Conservation (phyloP, 1,140 invertebrate species). For the Oncopeltus fasciatus region DNA sequence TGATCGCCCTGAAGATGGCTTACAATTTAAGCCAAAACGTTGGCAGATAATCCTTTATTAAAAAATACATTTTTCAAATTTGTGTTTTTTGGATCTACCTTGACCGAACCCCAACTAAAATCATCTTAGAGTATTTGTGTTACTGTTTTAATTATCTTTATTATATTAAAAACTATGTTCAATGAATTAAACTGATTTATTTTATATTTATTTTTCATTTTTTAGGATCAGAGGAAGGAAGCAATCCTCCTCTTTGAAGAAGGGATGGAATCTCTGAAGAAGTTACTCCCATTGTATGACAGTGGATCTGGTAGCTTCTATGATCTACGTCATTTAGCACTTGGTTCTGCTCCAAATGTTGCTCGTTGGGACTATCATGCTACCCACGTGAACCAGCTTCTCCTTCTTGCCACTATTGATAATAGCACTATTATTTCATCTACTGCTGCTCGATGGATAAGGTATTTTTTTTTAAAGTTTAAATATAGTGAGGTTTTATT, state of each 20-base stretch:
- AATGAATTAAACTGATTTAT: too few relatives aligned
- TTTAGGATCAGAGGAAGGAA: conserved; percentile 34
- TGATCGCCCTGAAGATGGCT: too few relatives aligned
- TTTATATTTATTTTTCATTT: conserved; percentile 24
- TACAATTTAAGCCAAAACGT: too few relatives aligned
- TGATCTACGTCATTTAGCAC: conserved; percentile 83
- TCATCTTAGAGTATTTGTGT: too few relatives aligned
- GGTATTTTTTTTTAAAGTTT: too few relatives aligned
- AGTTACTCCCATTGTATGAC: conserved; percentile 82
- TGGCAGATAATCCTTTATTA: too few relatives aligned
- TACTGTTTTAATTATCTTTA: too few relatives aligned
- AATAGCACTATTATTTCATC: conserved; percentile 65
- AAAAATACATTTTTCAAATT: too few relatives aligned
- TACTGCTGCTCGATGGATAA: conserved; percentile 85
- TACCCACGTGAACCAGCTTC: conserved; percentile 91
- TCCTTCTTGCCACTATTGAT: conserved; percentile 77
- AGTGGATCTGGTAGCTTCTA: conserved; percentile 90
- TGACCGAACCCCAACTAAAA: too few relatives aligned
- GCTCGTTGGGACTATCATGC: conserved; percentile 95
- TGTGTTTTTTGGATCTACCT: too few relatives aligned
- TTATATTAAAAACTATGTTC: too few relatives aligned
- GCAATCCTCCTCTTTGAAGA: conserved; percentile 64
- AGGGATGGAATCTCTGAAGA: conserved; percentile 78
- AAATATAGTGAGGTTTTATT: too few relatives aligned
- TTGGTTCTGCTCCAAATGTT: conserved; percentile 80